phyloP scores from a whole-genome alignment of 2,113 vertebrate genomes.

The Arizona elegans region DNA sequence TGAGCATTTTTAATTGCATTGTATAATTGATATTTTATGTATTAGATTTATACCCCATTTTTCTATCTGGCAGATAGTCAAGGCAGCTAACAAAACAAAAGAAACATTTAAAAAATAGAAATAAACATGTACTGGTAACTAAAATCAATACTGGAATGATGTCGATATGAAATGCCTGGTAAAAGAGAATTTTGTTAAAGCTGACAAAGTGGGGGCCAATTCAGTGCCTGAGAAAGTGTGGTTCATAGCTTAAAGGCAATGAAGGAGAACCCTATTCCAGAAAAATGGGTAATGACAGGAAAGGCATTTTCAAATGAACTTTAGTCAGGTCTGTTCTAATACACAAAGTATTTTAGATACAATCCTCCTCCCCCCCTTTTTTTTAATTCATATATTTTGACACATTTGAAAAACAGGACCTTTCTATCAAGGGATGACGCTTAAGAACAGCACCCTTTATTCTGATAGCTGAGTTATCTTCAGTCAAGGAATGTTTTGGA shows the following conservation, averaged over 20 bases:
- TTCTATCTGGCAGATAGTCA: neutral
- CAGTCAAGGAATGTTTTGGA: neutral
- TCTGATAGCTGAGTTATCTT: neutral
- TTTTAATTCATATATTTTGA: neutral
- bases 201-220: neutral
- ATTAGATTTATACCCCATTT: neutral
- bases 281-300: neutral
- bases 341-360: neutral
- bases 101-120: neutral
- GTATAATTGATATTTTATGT: neutral
- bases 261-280: neutral
- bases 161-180: neutral
- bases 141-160: neutral
- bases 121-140: neutral
- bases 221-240: neutral
- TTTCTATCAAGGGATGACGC: neutral
- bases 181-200: neutral
- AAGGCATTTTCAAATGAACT: neutral
- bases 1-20: neutral
- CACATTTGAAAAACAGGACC: neutral
- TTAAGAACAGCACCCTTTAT: neutral
- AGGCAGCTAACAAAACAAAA: neutral
- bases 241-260: neutral
- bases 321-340: neutral
- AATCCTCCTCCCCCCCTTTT: neutral